Percentiles rank a stretch among this genome's conserved stretches.
These are phyloP conservation scores for Silvanus unidentatus DNA, from an alignment of 2,888 invertebrate genomes.

Conservation along the genomic window DNA sequence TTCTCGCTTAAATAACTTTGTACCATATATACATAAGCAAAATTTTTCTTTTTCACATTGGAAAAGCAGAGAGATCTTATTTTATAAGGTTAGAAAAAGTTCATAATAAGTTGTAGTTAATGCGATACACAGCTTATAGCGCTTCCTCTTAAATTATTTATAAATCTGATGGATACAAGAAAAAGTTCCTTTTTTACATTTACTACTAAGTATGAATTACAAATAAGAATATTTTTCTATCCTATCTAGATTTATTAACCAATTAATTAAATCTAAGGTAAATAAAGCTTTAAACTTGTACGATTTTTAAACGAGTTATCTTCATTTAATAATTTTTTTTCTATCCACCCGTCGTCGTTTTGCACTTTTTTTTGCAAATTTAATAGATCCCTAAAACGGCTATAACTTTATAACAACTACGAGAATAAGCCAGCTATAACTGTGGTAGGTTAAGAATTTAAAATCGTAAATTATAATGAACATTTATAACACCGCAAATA, in stretches of 20 bases:
- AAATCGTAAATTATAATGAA: slow-evolving; percentile 12
- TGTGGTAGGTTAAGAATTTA: slow-evolving; percentile 12
- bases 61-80: background rate
- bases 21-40: slow-evolving; percentile 2
- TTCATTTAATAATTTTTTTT: no score
- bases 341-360: no score
- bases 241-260: no score
- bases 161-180: background rate
- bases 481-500: slow-evolving; percentile 12
- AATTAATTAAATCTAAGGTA: no score
- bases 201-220: no score
- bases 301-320: no score
- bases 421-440: background rate
- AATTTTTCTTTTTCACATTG: slow-evolving; percentile 2
- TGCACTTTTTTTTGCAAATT: slow-evolving; percentile 3
- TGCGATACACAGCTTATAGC: background rate
- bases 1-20: slow-evolving; percentile 14
- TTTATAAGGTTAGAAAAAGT: background rate
- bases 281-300: no score
- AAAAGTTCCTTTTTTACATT: no score
- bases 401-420: slow-evolving; percentile 5
- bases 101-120: background rate
- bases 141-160: slow-evolving; percentile 2
- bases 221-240: no score
- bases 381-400: slow-evolving; percentile 10